Conservation (phyloP, 1,140 invertebrate genomes). For the Apis laboriosa region DNA sequence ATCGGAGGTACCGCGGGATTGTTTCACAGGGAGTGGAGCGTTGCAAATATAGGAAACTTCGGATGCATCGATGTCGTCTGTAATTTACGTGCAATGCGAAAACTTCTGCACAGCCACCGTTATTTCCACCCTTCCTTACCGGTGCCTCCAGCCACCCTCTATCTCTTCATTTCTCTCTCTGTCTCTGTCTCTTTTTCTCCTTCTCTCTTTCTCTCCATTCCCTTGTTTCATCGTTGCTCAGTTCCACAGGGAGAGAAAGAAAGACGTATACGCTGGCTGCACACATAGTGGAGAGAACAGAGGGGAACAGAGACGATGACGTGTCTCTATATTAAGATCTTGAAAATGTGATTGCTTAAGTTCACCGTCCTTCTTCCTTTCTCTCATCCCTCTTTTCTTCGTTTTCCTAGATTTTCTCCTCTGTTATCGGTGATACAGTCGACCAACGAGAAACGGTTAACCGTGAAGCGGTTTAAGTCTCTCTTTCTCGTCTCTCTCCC, state of each 20-base stretch:
- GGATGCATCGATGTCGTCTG: slow-evolving; percentile 50
- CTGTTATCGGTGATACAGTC: slow-evolving; percentile 11
- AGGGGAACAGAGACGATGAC: slow-evolving; percentile 27
- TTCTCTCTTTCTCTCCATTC: background rate
- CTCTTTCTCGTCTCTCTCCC: background rate
- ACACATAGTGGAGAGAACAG: background rate
- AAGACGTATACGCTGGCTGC: too few relatives aligned
- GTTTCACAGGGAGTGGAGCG: slow-evolving; percentile 23
- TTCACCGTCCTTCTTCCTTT: background rate
- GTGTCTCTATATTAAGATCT: slow-evolving; percentile 54
- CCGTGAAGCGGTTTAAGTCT: background rate
- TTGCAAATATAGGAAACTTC: slow-evolving; percentile 42
- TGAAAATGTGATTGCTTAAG: slow-evolving; percentile 52
- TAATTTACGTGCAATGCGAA: slow-evolving; percentile 50
- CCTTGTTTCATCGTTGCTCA: background rate
- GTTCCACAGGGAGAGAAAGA: background rate
- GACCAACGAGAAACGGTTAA: slow-evolving; percentile 2
- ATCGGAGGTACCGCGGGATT: slow-evolving; percentile 30
- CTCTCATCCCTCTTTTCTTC: background rate
- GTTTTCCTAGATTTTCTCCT: too few relatives aligned
- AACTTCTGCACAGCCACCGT: slow-evolving; percentile 34
- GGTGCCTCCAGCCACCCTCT: background rate
- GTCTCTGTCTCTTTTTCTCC: background rate
- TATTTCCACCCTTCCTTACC: slow-evolving; percentile 20
- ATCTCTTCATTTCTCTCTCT: background rate